Percentiles rank a stretch among this genome's conserved stretches.
Evolutionary conservation across 2,113 vertebrate genomes (phyloP).

Genomic region (Neotragus pygmaeus): DNA sequence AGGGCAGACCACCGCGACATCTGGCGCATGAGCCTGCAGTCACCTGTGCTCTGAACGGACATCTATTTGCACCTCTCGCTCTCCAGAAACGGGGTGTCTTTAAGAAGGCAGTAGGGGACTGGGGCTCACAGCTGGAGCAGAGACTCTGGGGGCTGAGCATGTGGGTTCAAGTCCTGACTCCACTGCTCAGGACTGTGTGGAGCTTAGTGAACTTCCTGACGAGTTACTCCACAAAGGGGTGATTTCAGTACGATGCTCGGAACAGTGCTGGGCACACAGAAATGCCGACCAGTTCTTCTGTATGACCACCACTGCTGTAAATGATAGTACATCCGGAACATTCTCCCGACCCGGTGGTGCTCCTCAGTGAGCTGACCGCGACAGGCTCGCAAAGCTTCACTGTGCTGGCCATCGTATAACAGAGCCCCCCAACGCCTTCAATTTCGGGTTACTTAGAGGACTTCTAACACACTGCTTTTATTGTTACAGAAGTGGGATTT

Average conservation of each 20-base stretch:
- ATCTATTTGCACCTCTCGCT: fast-evolving
- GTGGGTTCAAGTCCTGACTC: neutral
- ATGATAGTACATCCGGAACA: fast-evolving
- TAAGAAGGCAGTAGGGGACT: neutral
- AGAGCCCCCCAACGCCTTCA: neutral
- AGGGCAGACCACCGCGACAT: fast-evolving
- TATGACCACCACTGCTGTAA: neutral
- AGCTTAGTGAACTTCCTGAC: neutral
- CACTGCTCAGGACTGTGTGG: neutral
- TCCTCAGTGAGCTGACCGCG: neutral
- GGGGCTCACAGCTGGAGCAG: neutral
- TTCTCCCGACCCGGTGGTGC: neutral
- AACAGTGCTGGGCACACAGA: neutral
- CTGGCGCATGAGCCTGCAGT: fast-evolving
- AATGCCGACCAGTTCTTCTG: neutral
- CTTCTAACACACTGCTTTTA: neutral
- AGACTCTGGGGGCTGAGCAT: neutral
- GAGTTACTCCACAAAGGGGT: neutral
- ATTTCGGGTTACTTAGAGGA: neutral
- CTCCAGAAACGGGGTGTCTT: neutral
- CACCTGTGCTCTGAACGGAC: fast-evolving
- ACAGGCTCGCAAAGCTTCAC: neutral
- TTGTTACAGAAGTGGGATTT: neutral
- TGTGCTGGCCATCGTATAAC: neutral
- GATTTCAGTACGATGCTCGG: neutral